Conservation (phyloP, 2,888 invertebrate genomes). For the Limnephilus auricula region DNA sequence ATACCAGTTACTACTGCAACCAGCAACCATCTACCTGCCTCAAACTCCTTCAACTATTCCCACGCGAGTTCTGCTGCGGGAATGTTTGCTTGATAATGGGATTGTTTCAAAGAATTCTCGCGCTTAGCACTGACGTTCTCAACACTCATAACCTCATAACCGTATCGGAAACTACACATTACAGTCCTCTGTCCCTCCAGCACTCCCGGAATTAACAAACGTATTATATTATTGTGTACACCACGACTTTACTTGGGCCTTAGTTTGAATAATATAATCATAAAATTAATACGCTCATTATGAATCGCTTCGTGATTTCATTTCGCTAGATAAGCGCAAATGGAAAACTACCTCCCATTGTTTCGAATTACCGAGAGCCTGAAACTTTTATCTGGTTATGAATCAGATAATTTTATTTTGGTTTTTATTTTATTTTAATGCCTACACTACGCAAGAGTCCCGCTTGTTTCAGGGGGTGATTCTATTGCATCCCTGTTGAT, state of each 20-base stretch:
- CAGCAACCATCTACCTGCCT: background rate
- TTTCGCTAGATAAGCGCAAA: background rate
- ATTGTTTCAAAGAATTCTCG: conserved; percentile 48
- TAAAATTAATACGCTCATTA: background rate
- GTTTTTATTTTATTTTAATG: background rate
- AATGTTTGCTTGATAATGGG: conserved; percentile 49
- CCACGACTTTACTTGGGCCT: background rate
- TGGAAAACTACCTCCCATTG: background rate
- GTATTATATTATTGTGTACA: background rate
- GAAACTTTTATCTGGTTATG: background rate
- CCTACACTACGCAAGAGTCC: background rate
- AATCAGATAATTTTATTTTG: background rate
- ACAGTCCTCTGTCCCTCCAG: background rate
- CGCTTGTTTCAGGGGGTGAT: background rate
- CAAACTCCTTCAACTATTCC: conserved; percentile 30
- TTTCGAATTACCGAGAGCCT: background rate
- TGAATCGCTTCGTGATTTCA: background rate
- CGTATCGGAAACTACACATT: background rate
- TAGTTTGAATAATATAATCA: background rate
- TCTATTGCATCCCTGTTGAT: background rate
- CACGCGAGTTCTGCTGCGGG: conserved; percentile 2
- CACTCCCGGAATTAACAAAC: background rate
- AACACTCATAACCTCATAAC: conserved; percentile 34
- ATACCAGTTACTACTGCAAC: background rate
- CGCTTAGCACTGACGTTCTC: conserved; percentile 44